These are phyloP conservation scores for Stegostoma tigrinum DNA, from an alignment of 2,113 vertebrate genomes.

Conservation along the genomic window DNA sequence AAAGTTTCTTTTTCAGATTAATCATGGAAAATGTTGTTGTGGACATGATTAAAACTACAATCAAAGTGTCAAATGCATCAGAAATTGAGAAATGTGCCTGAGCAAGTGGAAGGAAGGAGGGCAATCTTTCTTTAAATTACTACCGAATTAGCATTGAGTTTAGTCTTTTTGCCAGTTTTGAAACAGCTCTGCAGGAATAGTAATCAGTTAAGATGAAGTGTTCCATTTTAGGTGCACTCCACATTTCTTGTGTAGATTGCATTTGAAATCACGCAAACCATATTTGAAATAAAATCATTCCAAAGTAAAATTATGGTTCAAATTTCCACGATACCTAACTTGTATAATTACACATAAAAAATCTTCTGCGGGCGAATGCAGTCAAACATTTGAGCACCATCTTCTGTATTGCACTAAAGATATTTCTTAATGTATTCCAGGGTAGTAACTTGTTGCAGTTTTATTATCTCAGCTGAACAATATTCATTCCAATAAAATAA, in stretches of 20 bases:
- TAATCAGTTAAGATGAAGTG: neutral
- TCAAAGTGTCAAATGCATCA: neutral
- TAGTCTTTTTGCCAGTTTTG: neutral
- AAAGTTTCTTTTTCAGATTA: neutral
- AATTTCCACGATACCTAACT: neutral
- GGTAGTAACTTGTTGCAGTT: neutral
- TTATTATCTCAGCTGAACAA: neutral
- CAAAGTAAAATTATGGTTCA: neutral
- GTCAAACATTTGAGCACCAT: neutral
- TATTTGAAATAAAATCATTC: neutral
- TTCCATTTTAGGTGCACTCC: neutral
- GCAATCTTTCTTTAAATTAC: too few species aligned
- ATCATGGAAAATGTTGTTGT: neutral
- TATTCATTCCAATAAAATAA: neutral
- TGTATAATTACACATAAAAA: neutral
- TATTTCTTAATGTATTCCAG: neutral
- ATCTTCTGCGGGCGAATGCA: neutral
- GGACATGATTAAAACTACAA: neutral
- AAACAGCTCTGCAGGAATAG: neutral
- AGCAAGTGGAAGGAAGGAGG: too few species aligned
- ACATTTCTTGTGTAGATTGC: neutral
- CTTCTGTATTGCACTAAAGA: neutral
- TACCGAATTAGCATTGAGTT: too few species aligned
- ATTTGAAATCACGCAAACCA: neutral
- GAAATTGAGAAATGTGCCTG: neutral